Base-by-base conservation (phyloP, 1,140 invertebrate genomes). In the Zaprionus davidi region DNA sequence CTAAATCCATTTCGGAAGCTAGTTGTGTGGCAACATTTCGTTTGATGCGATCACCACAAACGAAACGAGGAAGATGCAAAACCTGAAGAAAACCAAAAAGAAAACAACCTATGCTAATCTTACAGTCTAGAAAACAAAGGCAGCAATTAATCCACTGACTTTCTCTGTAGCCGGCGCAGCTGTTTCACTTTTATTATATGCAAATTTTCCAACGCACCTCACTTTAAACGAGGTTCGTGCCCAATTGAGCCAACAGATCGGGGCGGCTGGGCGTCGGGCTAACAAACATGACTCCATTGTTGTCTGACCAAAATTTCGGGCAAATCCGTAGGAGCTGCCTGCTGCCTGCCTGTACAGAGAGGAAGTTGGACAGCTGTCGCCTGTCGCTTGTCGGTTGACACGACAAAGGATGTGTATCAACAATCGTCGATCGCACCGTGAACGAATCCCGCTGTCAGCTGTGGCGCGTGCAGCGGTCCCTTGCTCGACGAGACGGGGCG, bases 111-210 rank as follows among this genome's bases (percentile, higher is more conserved):
- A 83, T 87, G 83, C 65, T 83, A 83, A 87, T 87, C 78, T 69
- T 31, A 70, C 41, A 38, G 41, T 55, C 68, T 75, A 77, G 67
- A 69, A 83, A 88, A 87, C 84, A 87, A 87, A 83, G 79, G 78
- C 78, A 70, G 80, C 74, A 87, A 87, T 87, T 88, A 87, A 87
- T 76, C 78, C 66, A 78, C 62, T 59, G 71, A 88, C 83, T 87
- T 87, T 87, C 83, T 72, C 83, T 83, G 56, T n/a, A 59, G 63
- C 44, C 58, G 67, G 75, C n/a, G 6, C 65, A 78, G 73, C 69
- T 86, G 74, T 88, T 88, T 87, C 84, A 78, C 80, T 88, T 83
- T 88, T 72, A 83, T 87, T 80, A 83, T 87, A 87, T 87, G 83
- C 84, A 81, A 87, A 87, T 86, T 76, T 28, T 62, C 60, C 55